Evolutionary conservation across 1,140 invertebrate genomes (phyloP).

Genomic region (Homarus americanus): DNA sequence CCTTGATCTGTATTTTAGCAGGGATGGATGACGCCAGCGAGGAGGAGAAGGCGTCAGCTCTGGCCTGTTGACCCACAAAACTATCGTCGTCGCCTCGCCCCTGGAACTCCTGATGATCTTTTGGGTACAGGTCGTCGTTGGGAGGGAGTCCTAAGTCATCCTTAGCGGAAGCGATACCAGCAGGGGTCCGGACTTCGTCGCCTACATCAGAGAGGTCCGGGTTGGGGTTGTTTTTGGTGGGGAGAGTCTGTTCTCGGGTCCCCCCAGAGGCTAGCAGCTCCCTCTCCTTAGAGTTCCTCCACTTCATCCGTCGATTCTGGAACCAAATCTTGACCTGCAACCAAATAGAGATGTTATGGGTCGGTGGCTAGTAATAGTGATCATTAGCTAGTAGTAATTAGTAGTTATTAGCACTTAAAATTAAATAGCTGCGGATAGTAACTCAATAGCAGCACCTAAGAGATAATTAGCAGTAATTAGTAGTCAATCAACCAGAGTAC

Average conservation of each 20-base stretch:
- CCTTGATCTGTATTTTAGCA: conserved; percentile 71
- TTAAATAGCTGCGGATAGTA: no score
- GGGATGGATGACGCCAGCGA: conserved; percentile 49
- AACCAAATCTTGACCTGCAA: conserved; percentile 97
- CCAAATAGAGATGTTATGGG: no score
- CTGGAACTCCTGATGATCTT: background rate
- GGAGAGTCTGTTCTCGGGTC: conserved; percentile 94
- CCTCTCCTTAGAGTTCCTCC: conserved; percentile 97
- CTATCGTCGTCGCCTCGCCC: conserved; percentile 22
- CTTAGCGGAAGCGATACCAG: background rate
- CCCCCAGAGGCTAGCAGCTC: conserved; percentile 95
- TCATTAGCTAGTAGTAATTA: no score
- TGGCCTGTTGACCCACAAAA: conserved; percentile 7
- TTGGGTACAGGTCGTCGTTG: background rate
- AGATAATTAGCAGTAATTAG: no score
- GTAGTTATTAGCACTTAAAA: no score
- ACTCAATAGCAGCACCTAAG: no score
- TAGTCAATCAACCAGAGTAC: no score
- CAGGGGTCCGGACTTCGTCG: conserved; percentile 13
- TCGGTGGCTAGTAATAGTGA: no score
- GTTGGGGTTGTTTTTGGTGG: conserved; percentile 98
- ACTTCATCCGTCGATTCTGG: conserved; percentile 97
- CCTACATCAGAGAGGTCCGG: conserved; percentile 95
- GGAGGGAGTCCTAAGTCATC: conserved; percentile 29
- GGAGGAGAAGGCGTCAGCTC: conserved; percentile 19